These are phyloP conservation scores for Phalacrocorax aristotelis DNA, from an alignment of 2,113 vertebrate genomes.

Conservation along the genomic window DNA sequence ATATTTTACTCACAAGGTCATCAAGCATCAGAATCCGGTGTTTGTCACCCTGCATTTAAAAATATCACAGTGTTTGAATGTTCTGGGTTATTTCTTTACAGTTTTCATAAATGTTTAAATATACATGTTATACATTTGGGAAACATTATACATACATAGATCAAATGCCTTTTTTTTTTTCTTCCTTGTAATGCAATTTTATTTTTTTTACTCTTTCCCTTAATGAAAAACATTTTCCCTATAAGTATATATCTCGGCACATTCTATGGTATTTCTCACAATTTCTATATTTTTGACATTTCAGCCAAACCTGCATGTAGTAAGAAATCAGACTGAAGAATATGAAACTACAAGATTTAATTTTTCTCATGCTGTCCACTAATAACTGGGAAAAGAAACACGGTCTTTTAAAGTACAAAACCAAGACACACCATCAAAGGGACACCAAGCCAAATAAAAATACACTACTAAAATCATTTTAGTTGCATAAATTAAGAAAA, in stretches of 20 bases:
- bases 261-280: constrained; percentile 57
- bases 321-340: constrained; percentile 26
- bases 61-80: constrained; percentile 36
- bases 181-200: not conserved
- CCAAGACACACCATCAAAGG: not conserved
- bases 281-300: constrained; percentile 65
- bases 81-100: constrained; percentile 37
- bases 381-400: not conserved
- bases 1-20: constrained; percentile 42
- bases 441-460: not conserved
- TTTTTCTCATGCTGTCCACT: not conserved
- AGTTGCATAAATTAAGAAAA: not conserved
- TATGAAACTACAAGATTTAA: not conserved
- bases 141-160: constrained; percentile 58
- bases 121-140: constrained; percentile 40
- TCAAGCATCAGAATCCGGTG: not conserved
- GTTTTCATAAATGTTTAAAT: constrained; percentile 34
- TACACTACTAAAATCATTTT: not conserved
- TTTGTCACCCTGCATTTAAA: constrained; percentile 51
- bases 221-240: constrained; percentile 67
- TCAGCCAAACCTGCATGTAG: constrained; percentile 47
- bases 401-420: not conserved
- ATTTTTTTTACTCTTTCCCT: not conserved
- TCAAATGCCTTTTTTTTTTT: not conserved
- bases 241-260: not conserved